phyloP scores from a whole-genome alignment of 1,140 invertebrate genomes.

The Phymastichus coffea region DNA sequence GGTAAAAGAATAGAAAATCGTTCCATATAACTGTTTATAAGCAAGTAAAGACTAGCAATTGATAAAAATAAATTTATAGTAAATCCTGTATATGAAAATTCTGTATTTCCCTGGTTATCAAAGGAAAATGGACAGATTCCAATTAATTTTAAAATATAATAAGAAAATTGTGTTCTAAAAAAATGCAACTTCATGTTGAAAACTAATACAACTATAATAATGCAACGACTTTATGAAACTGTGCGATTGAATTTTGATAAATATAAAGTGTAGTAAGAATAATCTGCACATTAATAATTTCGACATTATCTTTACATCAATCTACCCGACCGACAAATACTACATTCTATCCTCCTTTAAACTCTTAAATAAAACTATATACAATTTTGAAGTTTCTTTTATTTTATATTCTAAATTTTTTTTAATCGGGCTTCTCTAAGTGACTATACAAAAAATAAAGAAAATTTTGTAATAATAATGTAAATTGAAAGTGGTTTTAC shows the following conservation, averaged over 20 bases:
- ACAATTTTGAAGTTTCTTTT: too few relatives aligned
- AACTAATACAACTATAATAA: background rate
- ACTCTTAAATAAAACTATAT: too few relatives aligned
- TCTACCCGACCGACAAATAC: too few relatives aligned
- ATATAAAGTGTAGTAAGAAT: background rate
- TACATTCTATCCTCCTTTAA: too few relatives aligned
- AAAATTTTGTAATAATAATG: too few relatives aligned
- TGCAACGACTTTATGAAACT: background rate
- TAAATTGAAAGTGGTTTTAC: too few relatives aligned
- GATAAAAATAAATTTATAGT: background rate
- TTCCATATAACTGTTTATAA: background rate
- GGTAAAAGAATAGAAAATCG: background rate
- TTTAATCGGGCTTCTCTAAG: too few relatives aligned
- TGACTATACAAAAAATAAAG: too few relatives aligned
- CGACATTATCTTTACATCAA: background rate
- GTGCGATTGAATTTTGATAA: background rate
- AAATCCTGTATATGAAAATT: background rate
- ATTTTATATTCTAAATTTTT: too few relatives aligned
- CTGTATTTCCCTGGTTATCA: background rate
- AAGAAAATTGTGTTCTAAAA: background rate
- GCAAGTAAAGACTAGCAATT: background rate
- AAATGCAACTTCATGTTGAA: background rate
- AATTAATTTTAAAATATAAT: slow-evolving; percentile 7
- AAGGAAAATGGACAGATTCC: slow-evolving; percentile 10
- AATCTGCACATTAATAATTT: background rate